Base-by-base conservation (phyloP, 2,888 invertebrate species). In the Elysia crispata region DNA sequence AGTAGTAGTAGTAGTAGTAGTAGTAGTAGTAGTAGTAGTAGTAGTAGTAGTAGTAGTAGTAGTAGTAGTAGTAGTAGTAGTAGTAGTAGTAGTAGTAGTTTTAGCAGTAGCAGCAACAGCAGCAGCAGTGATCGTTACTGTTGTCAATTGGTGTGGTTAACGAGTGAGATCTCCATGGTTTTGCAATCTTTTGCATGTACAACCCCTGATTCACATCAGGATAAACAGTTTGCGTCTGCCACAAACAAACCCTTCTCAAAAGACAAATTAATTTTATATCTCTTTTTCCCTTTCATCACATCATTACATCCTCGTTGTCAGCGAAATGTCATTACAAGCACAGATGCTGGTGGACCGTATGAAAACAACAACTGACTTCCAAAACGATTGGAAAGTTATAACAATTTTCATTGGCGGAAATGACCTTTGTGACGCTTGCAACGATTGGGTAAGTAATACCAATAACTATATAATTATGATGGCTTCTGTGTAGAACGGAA, bases 341-440 rank as follows among this genome's bases (percentile, higher is more conserved):
- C 77, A 66, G 62, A 30, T 57, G 25, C 77, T 90, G 23, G 84
- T 90, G 1, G 76, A 87, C 1, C 82, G 86, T 67, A 86, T 90
- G 87, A 87, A 87, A 15, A 67, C 83, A 15, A 76, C 75, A 3
- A 82, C 90, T 13, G 86, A 90, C 81, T 86, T 87, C 76, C 82
- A 86, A 6, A 87, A 89, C 67, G 91, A 91, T 82, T 91, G 91
- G 91, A 91, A 91, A 83, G 76, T 91, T 6, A 86, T 91, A 72
- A 91, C 90, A 0, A 25, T 91, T 30, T 90, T 91, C 57, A 85
- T 90, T n/a, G 91, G 91, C 1, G 90, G 88, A 54, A 91, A 91
- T 81, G 90, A 91, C 83, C 84, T 91, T 6, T 91, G 91, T 80
- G 84, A 84, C 54, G 89, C 82, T 76, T 91, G 91, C 85, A 84